Base-by-base conservation (phyloP, 2,888 invertebrate genomes). In the Tineola bisselliella region DNA sequence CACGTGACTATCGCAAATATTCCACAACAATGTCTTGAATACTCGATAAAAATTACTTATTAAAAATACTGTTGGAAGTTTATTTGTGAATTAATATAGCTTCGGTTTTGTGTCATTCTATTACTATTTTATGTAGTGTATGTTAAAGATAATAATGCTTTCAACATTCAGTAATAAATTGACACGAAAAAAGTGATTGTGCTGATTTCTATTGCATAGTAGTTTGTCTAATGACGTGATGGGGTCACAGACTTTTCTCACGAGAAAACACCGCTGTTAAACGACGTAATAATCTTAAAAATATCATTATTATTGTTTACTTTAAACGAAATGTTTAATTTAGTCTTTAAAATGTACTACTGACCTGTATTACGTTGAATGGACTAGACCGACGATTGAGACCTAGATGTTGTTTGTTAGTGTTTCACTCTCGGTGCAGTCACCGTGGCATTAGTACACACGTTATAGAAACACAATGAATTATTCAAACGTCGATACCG, bases 401-500 rank as follows among this genome's bases (percentile, higher is more conserved):
- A 38, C 38, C 38, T 38, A 38, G 38, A 38, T 10, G 10, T 38
- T 38, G 38, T 38, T 38, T 38, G 38, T n/a, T n/a, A 1, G 12
- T 25, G 56, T 56, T 56, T 56, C 56, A 56, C 56, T 56, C 13
- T 56, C 56, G 56, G 25, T 56, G 56, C 56, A 56, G 56, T 56
- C 15, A 13, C 44, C n/a, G 13, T 44, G 13, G 6, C 44, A 44
- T 6, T 44, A 44, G 6, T 8, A 6, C 44, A 44, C 44, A 44
- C 13, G 15, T 15, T 48, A 10, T 48, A 5, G 58, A 58, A 58
- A 33, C 10, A 57, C 33, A 33, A 58, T 58, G 58, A 58, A 58
- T 58, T n/a, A 58, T 58, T 58, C 58, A 58, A 56, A 15, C 58
- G 58, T 30, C 33, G 10, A 58, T 58, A 58, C n/a, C 13, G 58